Base-by-base conservation (phyloP, 2,888 invertebrate genomes). In the Meteorus colon region DNA sequence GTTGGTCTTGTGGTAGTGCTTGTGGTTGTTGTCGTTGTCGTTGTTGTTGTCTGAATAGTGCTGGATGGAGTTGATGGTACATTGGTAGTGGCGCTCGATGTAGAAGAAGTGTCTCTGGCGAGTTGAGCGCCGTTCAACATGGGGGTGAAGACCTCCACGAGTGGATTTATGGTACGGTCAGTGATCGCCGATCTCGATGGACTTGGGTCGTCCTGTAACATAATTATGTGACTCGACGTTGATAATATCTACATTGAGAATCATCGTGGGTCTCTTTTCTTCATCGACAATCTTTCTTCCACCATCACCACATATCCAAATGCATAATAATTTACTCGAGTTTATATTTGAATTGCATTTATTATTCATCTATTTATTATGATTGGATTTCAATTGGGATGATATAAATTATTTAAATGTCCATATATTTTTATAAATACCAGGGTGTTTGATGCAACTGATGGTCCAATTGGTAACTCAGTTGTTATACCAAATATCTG, bases 401-500 rank as follows among this genome's bases (percentile, higher is more conserved):
- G 6, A 31, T 24, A 41, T 48, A 16, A 60, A 48, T 72, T 31
- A 55, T 24, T 19, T 55, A 2, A 2, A 19, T 55, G n/a, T 8
- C 19, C 19, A 55, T 8, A 19, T n/a, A 55, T 55, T 24, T 24
- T 2, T 69, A 69, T 65, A 82, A 84, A 37, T 75, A 89, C 89
- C 79, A 88, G 74, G 75, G 82, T 83, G 74, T 89, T 89, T 4
- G 89, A 86, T 71, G 87, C 84, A 16, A 88, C 84, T 19, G 89
- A 89, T 45, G 88, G 88, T 37, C 87, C 83, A 31, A 83, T 76
- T 16, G 88, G 85, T 24, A 85, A 83, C 76, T 84, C 81, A 6
- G 89, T 89, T n/a, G 88, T 86, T 16, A 89, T 85, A 16, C 89
- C 89, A 73, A 89, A 88, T 77, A 89, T 89, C 79, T 87, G 87